A percentile compares a stretch with the other conserved stretches of the same genome.
Evolutionary conservation across 1,140 invertebrate genomes (phyloP).

Genomic region (Drosophila mojavensis): DNA sequence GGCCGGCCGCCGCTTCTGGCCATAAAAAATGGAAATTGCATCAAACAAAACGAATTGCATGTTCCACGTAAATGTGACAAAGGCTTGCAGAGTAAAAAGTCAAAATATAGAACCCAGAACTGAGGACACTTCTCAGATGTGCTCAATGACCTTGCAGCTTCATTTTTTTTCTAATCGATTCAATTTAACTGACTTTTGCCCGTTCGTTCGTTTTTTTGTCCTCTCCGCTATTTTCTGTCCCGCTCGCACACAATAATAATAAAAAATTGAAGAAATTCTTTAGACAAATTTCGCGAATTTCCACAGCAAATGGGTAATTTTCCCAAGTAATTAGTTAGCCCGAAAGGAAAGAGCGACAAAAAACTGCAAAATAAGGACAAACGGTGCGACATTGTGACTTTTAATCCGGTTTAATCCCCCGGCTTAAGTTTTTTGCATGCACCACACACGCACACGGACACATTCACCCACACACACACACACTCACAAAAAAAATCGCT

Average conservation of each 20-base stretch:
- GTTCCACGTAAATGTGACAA: constrained; percentile 59
- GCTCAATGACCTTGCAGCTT: constrained; percentile 18
- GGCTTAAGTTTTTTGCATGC: constrained; percentile 76
- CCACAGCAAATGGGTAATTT: constrained; percentile 77
- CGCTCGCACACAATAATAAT: constrained; percentile 33
- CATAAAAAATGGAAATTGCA: constrained; percentile 46
- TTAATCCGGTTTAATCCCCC: constrained; percentile 81
- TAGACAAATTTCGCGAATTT: constrained; percentile 73
- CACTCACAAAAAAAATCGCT: constrained; percentile 6
- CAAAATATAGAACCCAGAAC: constrained; percentile 61
- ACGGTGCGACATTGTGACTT: constrained; percentile 58
- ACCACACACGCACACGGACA: constrained; percentile 8
- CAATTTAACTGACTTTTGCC: constrained; percentile 71
- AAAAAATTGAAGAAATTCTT: constrained; percentile 40
- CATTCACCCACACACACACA: background rate
- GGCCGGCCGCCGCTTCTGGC: constrained; percentile 7
- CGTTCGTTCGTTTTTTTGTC: constrained; percentile 17
- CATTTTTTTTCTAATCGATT: constrained; percentile 69
- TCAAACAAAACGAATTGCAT: constrained; percentile 26
- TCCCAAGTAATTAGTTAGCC: constrained; percentile 73
- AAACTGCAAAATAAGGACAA: constrained; percentile 68
- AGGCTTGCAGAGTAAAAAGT: constrained; percentile 75
- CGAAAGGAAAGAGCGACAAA: constrained; percentile 60
- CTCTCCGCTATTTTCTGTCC: constrained; percentile 9
- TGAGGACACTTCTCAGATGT: background rate